Percentiles rank a stretch among this genome's conserved stretches.
These are phyloP conservation scores for Metalampra italica DNA, from an alignment of 2,888 invertebrate genomes.

Conservation along the genomic window DNA sequence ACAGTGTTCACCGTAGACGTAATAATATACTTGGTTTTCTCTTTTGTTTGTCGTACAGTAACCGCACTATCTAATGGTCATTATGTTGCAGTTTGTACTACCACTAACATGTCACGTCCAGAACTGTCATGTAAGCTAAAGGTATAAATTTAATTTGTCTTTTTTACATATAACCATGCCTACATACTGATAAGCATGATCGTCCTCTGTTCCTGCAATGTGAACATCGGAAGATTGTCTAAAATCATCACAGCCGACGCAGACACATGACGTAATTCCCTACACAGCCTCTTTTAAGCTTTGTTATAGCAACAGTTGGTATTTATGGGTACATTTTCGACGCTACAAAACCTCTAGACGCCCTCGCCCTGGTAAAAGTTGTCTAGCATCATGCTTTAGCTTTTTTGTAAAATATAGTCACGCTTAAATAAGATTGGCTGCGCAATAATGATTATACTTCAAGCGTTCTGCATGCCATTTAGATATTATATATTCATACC, in stretches of 20 bases:
- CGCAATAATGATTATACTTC: slow-evolving; percentile 79
- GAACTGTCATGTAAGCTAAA: slow-evolving; percentile 79
- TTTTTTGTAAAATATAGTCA: slow-evolving; percentile 79
- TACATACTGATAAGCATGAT: slow-evolving; percentile 63
- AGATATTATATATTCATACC: slow-evolving; percentile 77
- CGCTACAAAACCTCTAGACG: slow-evolving; percentile 73
- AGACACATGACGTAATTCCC: slow-evolving; percentile 65
- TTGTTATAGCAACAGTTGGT: slow-evolving; percentile 73
- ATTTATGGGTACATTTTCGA: slow-evolving; percentile 76
- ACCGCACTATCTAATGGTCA: slow-evolving; percentile 79
- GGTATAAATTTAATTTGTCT: slow-evolving; percentile 76
- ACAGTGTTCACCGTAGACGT: slow-evolving; percentile 73
- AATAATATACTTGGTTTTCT: slow-evolving; percentile 68
- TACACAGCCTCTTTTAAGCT: slow-evolving; percentile 73
- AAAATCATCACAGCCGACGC: slow-evolving; percentile 60
- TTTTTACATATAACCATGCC: slow-evolving; percentile 68
- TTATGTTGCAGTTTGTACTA: slow-evolving; percentile 79
- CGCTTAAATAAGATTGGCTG: slow-evolving; percentile 79
- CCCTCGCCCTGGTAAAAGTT: slow-evolving; percentile 77
- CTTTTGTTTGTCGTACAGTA: slow-evolving; percentile 78
- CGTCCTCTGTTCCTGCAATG: slow-evolving; percentile 51
- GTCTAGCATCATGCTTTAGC: slow-evolving; percentile 79
- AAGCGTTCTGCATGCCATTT: slow-evolving; percentile 79
- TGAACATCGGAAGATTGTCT: slow-evolving; percentile 47
- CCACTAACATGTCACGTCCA: slow-evolving; percentile 79